These are phyloP conservation scores for Orchesella flavescens DNA, from an alignment of 2,888 invertebrate genomes.

Conservation along the genomic window DNA sequence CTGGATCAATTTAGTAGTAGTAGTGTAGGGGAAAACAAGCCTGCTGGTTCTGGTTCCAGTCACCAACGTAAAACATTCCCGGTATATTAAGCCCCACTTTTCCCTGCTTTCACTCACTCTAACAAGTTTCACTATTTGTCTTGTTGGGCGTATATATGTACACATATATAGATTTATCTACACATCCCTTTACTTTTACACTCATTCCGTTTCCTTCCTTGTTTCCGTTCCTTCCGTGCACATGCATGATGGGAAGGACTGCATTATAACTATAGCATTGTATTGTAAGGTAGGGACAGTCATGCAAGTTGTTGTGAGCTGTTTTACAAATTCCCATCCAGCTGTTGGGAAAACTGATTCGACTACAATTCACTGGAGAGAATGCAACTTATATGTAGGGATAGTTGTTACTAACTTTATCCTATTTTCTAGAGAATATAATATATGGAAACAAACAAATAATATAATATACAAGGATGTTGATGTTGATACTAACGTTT, in stretches of 20 bases:
- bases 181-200: not conserved
- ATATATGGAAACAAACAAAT: too few relatives aligned
- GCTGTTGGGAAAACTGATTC: conserved; percentile 39
- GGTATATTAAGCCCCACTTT: conserved; percentile 2
- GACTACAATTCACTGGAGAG: conserved; percentile 16
- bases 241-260: not conserved
- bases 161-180: not conserved
- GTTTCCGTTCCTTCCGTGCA: not conserved
- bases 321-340: conserved; percentile 25
- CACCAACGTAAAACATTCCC: not conserved
- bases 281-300: too few relatives aligned
- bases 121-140: conserved; percentile 2
- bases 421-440: too few relatives aligned
- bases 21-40: conserved; percentile 12
- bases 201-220: not conserved
- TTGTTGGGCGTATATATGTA: not conserved
- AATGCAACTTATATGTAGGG: not conserved
- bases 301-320: too few relatives aligned
- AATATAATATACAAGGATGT: too few relatives aligned
- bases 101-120: not conserved
- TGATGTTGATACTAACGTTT: too few relatives aligned
- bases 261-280: too few relatives aligned
- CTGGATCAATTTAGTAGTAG: conserved; percentile 4
- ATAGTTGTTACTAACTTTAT: too few relatives aligned
- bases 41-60: not conserved